Evolutionary conservation across 2,113 vertebrate species (phyloP), one percentile per base, ranked within the genome.

Genomic region (Dinomys branickii): DNA sequence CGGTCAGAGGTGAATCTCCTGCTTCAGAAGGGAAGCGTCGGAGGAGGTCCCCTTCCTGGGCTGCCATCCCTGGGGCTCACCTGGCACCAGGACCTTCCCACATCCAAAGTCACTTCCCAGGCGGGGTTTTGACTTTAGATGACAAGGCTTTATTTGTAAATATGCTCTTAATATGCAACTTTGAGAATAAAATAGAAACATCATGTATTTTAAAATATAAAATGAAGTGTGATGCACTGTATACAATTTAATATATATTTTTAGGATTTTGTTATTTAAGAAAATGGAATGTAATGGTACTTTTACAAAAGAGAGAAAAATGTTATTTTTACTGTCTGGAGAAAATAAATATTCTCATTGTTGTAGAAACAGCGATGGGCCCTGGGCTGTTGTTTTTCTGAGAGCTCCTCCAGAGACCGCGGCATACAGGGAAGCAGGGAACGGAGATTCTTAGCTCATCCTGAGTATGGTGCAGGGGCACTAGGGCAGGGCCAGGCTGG

Each of bases 171-270:
- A 98, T 81, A 97, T 98, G 90, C 98, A 98, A 97, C 95, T 97
- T 93, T 97, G 98, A 96, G 96, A 97, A 97, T 94, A 93, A 95
- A 98, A 97, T 73, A 97, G 98, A 98, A 97, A 98, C 97, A 97
- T 69, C 98, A 82, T 98, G 97, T 97, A 94, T 95, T 96, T 97
- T 97, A 92, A 98, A 97, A 80, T 97, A 95, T 96, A 95, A 98
- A 90, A 97, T 97, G 97, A 97, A 96, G 96, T 98, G 98, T 98
- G 98, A 98, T 44, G 85, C 97, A 98, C 97, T 98, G 96, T 97
- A 97, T 97, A 98, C 98, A 98, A 97, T 98, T 98, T 99, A 98
- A 99, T 98, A 98, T 99, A 98, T 98, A 98, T 98, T 97, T 98
- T 98, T 98, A 98, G 98, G 97, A 92, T 98, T 98, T 97, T 82